Conservation (phyloP, 2,113 vertebrate genomes). For the Spizaetus ornatus region DNA sequence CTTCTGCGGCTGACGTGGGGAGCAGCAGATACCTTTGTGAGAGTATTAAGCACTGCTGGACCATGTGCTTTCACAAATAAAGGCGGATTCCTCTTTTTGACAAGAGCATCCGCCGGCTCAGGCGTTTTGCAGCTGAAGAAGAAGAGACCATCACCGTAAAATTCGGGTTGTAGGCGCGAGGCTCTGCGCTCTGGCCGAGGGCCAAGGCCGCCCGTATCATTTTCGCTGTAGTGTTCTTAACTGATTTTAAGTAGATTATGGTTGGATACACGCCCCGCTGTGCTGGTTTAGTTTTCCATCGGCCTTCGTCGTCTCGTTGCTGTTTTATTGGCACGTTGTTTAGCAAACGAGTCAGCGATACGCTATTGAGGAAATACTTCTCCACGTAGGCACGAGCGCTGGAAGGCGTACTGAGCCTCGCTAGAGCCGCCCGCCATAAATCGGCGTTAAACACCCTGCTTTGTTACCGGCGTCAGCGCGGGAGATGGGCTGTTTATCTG, state of each 20-base stretch:
- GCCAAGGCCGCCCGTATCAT: not conserved
- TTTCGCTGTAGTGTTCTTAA: slow-evolving; percentile 31
- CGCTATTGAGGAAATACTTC: not conserved
- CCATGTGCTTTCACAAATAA: accelerated
- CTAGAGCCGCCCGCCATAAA: not conserved
- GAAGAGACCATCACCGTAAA: not conserved
- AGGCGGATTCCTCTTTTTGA: not conserved
- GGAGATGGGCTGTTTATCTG: slow-evolving; percentile 78
- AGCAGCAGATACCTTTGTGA: not conserved
- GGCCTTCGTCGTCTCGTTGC: not conserved
- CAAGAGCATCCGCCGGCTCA: accelerated
- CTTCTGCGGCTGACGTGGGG: accelerated
- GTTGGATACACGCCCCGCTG: not conserved
- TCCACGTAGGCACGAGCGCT: not conserved
- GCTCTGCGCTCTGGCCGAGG: not conserved
- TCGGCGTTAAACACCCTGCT: not conserved
- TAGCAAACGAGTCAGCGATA: not conserved
- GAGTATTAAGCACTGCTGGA: accelerated
- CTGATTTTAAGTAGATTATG: slow-evolving; percentile 47
- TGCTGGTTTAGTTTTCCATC: not conserved
- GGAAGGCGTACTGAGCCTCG: not conserved
- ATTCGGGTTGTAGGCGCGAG: accelerated
- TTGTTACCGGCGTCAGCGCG: slow-evolving; percentile 74
- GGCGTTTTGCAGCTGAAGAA: not conserved
- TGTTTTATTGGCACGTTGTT: not conserved